Evolutionary conservation across 2,888 invertebrate species (phyloP).

Genomic region (Argyresthia albistria): DNA sequence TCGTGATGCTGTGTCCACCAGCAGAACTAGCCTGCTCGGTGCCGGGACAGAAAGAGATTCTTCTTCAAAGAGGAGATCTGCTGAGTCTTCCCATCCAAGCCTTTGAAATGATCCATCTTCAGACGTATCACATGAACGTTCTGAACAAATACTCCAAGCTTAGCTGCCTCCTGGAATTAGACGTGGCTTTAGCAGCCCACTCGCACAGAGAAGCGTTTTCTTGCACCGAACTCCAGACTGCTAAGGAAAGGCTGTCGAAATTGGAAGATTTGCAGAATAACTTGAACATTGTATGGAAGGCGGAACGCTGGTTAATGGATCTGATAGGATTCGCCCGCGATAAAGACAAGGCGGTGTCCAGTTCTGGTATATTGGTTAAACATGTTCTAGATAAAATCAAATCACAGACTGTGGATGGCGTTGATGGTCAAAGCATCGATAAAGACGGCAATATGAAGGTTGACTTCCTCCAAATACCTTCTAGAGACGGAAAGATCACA

Average conservation of each 20-base stretch:
- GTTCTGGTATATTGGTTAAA: constrained; percentile 63
- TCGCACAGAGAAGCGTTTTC: constrained; percentile 96
- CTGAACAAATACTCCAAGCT: constrained; percentile 93
- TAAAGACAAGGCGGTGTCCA: constrained; percentile 52
- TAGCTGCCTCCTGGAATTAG: constrained; percentile 94
- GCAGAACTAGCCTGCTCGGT: constrained; percentile 94
- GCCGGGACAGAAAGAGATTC: constrained; percentile 87
- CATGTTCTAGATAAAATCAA: constrained; percentile 48
- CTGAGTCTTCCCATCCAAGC: constrained; percentile 94
- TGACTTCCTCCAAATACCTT: constrained; percentile 76
- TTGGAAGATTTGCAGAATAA: constrained; percentile 88
- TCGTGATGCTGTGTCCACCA: constrained; percentile 93
- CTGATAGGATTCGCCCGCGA: constrained; percentile 95
- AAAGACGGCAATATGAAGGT: constrained; percentile 51
- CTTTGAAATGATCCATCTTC: constrained; percentile 94
- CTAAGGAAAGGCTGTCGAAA: constrained; percentile 87
- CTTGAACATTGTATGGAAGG: constrained; percentile 93
- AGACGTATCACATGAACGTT: constrained; percentile 93
- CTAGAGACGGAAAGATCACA: constrained; percentile 80
- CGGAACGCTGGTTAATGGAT: constrained; percentile 96
- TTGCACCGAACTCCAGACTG: constrained; percentile 85
- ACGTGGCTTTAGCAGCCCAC: constrained; percentile 92
- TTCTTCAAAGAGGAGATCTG: constrained; percentile 87
- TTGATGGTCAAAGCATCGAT: constrained; percentile 53
- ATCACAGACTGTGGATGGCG: constrained; percentile 33